Conservation (phyloP, 2,113 vertebrate genomes). For the Promerops cafer region DNA sequence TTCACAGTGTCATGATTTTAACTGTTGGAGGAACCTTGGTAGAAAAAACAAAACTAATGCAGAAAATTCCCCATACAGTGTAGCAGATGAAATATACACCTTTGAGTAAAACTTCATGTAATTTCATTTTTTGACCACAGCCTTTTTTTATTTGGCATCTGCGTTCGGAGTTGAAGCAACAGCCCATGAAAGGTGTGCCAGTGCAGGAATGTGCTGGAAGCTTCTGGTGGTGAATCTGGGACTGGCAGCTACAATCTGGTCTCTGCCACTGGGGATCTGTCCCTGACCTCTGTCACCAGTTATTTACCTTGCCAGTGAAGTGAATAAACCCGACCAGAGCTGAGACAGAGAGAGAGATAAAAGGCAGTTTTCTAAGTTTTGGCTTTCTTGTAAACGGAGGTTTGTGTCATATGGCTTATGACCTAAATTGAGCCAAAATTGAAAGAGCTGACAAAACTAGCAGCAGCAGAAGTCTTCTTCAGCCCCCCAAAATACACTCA, state of each 20-base stretch:
- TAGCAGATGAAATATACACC: neutral
- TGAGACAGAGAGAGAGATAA: neutral
- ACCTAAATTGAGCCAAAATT: neutral
- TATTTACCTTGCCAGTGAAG: neutral
- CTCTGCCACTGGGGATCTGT: neutral
- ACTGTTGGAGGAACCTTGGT: neutral
- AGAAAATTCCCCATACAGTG: neutral
- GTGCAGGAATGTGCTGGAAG: neutral
- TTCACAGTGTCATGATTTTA: neutral
- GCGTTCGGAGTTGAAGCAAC: neutral
- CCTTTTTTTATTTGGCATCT: neutral
- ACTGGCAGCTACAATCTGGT: neutral
- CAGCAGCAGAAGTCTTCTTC: neutral
- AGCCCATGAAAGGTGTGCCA: neutral
- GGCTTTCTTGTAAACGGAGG: neutral
- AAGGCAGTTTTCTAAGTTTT: neutral
- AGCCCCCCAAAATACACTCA: rapidly evolving
- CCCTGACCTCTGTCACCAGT: neutral
- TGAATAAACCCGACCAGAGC: neutral
- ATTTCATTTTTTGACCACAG: neutral
- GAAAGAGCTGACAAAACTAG: neutral
- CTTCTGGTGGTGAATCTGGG: neutral
- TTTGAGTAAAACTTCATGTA: neutral
- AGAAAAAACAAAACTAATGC: neutral
- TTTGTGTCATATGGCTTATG: neutral